phyloP scores from a whole-genome alignment of 37 sponge, comb jelly and placozoan genomes.

The Beroe ovata region DNA sequence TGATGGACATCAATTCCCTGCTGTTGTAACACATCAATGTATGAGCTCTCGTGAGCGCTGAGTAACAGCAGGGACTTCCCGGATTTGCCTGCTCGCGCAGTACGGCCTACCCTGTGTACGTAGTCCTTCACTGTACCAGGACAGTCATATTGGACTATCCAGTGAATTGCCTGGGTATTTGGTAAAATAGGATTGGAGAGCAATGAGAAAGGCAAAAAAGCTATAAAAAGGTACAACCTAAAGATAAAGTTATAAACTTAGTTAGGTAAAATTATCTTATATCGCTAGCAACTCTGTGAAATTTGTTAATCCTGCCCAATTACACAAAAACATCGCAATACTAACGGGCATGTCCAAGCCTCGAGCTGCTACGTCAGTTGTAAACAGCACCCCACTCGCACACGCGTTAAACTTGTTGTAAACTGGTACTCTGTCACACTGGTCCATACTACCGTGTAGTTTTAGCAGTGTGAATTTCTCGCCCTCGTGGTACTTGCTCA shows the following conservation, averaged over 20 bases:
- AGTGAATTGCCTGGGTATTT: background rate
- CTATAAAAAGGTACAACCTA: background rate
- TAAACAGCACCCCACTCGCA: background rate
- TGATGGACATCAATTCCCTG: background rate
- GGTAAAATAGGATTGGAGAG: background rate
- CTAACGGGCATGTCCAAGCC: slow-evolving; percentile 13
- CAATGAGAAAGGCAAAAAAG: background rate
- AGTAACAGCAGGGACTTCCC: slow-evolving; percentile 18
- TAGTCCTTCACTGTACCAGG: slow-evolving; percentile 36
- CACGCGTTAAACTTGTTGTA: slow-evolving; percentile 58
- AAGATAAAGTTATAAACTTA: too few species aligned
- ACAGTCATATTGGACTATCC: slow-evolving; percentile 44
- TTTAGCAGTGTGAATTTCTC: slow-evolving; percentile 13
- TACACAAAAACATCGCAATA: too few species aligned
- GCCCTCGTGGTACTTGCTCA: background rate
- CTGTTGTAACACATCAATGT: background rate
- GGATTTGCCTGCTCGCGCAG: slow-evolving; percentile 13
- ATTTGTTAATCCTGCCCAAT: too few species aligned
- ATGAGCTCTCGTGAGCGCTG: background rate
- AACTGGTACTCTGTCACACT: slow-evolving; percentile 24
- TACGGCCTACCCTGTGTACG: slow-evolving; percentile 24
- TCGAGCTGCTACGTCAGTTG: slow-evolving; percentile 30
- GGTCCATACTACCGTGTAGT: slow-evolving; percentile 57
- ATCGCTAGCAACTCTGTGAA: too few species aligned
- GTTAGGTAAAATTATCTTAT: too few species aligned